These are phyloP conservation scores for Petrocephalus microphthalmus DNA, from an alignment of 2,113 vertebrate genomes.

Conservation along the genomic window DNA sequence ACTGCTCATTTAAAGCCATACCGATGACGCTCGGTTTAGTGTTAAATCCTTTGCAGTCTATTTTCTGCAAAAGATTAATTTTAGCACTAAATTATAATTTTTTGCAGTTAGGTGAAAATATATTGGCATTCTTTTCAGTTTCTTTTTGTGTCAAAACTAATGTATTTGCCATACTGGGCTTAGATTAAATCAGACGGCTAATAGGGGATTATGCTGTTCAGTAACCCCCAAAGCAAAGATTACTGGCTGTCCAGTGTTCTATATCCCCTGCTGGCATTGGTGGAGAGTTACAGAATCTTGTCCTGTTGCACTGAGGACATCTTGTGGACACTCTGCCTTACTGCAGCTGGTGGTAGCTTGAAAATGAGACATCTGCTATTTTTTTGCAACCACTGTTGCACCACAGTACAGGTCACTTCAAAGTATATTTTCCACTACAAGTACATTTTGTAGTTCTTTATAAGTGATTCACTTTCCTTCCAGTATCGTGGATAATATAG, in stretches of 20 bases:
- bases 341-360: constrained; percentile 11
- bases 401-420: neutral
- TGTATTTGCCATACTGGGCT: neutral
- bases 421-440: neutral
- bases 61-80: neutral
- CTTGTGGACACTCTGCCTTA: constrained; percentile 23
- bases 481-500: neutral
- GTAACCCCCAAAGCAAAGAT: constrained; percentile 12
- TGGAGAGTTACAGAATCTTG: neutral
- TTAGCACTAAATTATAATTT: neutral
- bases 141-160: neutral
- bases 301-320: constrained; percentile 18
- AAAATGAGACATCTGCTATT: neutral
- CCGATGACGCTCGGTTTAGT: neutral
- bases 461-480: neutral
- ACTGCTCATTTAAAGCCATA: neutral
- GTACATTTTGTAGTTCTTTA: neutral
- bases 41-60: neutral
- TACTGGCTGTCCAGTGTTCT: constrained; percentile 21
- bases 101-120: neutral
- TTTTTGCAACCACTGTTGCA: neutral
- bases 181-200: neutral
- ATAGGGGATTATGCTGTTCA: constrained; percentile 7
- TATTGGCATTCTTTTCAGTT: neutral
- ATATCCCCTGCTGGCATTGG: neutral